Percentiles rank a stretch among this genome's conserved stretches.
phyloP scores from a whole-genome alignment of 2,797 vertebrate species.

The Tragelaphus eurycerus region DNA sequence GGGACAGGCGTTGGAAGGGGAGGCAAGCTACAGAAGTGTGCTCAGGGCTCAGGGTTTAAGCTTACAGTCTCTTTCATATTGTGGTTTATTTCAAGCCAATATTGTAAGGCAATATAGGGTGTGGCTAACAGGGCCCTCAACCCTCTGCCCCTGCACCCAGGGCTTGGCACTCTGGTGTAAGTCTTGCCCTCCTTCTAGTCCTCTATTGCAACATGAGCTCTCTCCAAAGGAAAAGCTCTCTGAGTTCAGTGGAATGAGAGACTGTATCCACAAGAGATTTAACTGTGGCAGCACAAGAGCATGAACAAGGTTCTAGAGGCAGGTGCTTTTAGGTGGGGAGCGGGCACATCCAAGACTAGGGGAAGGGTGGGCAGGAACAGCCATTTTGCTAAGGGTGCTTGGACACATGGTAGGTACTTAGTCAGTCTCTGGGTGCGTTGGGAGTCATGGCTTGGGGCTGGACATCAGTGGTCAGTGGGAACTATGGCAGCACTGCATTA shows the following conservation, averaged over 20 bases:
- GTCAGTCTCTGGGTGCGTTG: not conserved
- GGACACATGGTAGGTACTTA: not conserved
- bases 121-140: too few species aligned
- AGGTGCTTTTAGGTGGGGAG: not conserved
- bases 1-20: not conserved
- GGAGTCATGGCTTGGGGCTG: not conserved
- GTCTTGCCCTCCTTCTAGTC: not conserved
- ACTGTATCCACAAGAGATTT: not conserved
- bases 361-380: not conserved
- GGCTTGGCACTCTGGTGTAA: not conserved
- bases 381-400: not conserved
- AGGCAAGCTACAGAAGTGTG: too few species aligned
- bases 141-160: not conserved
- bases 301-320: not conserved
- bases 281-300: not conserved
- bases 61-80: not conserved
- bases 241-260: not conserved
- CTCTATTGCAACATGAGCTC: not conserved
- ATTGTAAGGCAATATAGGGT: not conserved
- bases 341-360: not conserved
- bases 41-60: not conserved
- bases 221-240: not conserved
- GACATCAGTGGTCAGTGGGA: not conserved
- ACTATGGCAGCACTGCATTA: not conserved
- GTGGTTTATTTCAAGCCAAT: not conserved